Percentiles rank a stretch among this genome's conserved stretches.
These are phyloP conservation scores for Drosophila eugracilis DNA, from an alignment of 1,140 invertebrate species.

Conservation along the genomic window DNA sequence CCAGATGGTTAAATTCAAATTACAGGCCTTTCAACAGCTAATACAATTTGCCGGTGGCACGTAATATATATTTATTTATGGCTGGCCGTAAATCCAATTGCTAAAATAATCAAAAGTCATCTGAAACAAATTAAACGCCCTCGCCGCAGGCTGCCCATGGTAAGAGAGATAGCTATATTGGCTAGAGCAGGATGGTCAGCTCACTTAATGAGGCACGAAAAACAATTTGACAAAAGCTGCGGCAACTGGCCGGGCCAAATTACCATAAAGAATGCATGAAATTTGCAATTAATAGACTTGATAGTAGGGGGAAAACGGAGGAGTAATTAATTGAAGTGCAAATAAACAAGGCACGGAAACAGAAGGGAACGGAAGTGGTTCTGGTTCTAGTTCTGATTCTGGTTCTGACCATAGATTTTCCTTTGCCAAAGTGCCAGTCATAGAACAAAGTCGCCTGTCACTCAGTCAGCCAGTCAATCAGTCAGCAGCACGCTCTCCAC, in stretches of 20 bases:
- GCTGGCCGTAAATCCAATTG: constrained; percentile 50
- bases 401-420: neutral
- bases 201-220: constrained; percentile 66
- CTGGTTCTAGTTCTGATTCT: neutral
- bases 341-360: constrained; percentile 46
- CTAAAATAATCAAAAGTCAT: constrained; percentile 66
- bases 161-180: constrained; percentile 20
- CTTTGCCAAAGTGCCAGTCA: constrained; percentile 12
- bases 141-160: constrained; percentile 6
- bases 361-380: constrained; percentile 15
- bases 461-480: constrained; percentile 17
- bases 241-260: constrained; percentile 50
- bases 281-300: constrained; percentile 57
- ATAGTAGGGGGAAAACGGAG: constrained; percentile 8
- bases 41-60: constrained; percentile 52
- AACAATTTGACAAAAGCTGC: constrained; percentile 69
- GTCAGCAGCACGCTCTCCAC: constrained; percentile 39
- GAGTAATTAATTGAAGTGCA: constrained; percentile 59
- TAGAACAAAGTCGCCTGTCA: constrained; percentile 35
- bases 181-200: neutral
- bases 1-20: constrained; percentile 39
- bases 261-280: constrained; percentile 72
- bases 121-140: constrained; percentile 55
- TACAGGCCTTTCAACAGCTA: constrained; percentile 57
- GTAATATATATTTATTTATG: constrained; percentile 67